Conservation (phyloP, 2,797 vertebrate genomes). For the Pseudotriccus pelzelni region DNA sequence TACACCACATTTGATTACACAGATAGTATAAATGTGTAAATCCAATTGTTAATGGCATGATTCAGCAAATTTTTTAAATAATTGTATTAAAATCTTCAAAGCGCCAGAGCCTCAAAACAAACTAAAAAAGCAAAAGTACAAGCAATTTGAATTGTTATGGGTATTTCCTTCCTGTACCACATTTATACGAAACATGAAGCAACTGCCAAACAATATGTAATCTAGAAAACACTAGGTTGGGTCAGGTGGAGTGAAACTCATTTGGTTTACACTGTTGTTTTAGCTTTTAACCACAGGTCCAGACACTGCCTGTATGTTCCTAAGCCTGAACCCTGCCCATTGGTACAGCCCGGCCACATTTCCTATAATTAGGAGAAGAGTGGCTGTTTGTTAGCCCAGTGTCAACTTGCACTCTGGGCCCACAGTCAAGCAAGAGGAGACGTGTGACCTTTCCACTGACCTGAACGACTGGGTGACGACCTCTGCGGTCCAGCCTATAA, state of each 20-base stretch:
- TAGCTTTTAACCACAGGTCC: background rate
- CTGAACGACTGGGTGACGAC: conserved; percentile 63
- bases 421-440: conserved; percentile 61
- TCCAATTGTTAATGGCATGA: background rate
- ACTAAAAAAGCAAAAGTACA: background rate
- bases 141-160: background rate
- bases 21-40: background rate
- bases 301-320: conserved; percentile 39
- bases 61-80: background rate
- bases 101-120: background rate
- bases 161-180: background rate
- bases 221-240: background rate
- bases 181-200: background rate
- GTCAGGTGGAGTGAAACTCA: background rate
- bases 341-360: conserved; percentile 50
- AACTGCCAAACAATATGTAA: background rate
- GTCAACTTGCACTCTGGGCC: conserved; percentile 70
- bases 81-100: background rate
- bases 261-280: background rate
- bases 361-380: conserved; percentile 75
- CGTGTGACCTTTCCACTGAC: conserved; percentile 72
- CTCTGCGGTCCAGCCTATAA: conserved; percentile 44
- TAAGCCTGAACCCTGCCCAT: conserved; percentile 40
- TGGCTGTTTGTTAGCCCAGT: conserved; percentile 77
- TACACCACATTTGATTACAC: background rate